Percentiles rank a stretch among this genome's conserved stretches.
Conservation (phyloP, 2,113 vertebrate species). For the Thryonomys swinderianus region DNA sequence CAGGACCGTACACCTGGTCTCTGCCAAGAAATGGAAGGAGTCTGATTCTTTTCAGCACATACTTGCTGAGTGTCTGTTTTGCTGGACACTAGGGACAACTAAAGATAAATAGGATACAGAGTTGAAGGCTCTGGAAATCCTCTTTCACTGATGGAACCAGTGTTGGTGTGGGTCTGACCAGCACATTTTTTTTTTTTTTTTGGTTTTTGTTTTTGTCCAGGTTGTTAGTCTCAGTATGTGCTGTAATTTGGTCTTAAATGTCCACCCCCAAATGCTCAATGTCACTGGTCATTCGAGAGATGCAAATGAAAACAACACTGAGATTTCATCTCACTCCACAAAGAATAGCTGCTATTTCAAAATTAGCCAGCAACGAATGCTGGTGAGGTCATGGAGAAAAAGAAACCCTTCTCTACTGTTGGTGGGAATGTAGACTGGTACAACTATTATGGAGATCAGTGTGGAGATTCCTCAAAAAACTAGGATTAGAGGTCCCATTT, state of each 20-base stretch:
- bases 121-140: not conserved
- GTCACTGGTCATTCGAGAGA: too few relatives aligned
- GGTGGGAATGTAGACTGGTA: too few relatives aligned
- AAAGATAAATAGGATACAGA: not conserved
- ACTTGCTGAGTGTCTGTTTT: not conserved
- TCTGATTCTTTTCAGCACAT: not conserved
- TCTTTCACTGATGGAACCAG: not conserved
- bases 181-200: not conserved
- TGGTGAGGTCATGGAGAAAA: too few relatives aligned
- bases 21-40: not conserved
- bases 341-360: too few relatives aligned
- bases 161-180: not conserved
- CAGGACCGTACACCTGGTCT: not conserved
- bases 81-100: not conserved
- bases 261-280: not conserved
- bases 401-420: too few relatives aligned
- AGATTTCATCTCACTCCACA: too few relatives aligned
- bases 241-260: not conserved
- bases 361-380: too few relatives aligned
- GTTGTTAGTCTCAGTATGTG: not conserved
- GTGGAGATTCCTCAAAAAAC: too few relatives aligned
- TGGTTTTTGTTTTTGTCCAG: not conserved
- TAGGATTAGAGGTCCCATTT: too few relatives aligned
- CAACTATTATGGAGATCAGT: too few relatives aligned
- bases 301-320: too few relatives aligned